Evolutionary conservation across 2,888 invertebrate genomes (phyloP).

Genomic region (Corythucha ciliata): DNA sequence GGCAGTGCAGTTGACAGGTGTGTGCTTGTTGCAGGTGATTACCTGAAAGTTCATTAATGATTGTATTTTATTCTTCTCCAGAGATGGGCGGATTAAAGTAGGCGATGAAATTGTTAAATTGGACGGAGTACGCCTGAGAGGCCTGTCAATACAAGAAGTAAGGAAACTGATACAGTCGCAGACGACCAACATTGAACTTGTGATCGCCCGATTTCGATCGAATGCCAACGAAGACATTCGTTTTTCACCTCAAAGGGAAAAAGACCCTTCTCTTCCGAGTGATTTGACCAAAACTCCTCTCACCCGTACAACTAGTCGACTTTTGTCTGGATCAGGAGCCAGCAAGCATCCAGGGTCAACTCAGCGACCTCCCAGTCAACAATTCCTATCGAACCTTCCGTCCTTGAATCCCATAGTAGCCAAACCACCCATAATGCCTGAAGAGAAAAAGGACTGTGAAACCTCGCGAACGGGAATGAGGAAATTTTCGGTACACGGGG

Average conservation of each 20-base stretch:
- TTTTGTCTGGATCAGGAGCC: conserved; percentile 13
- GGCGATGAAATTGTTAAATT: conserved; percentile 86
- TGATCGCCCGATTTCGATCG: conserved; percentile 37
- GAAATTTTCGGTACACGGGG: conserved; percentile 42
- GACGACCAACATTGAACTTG: conserved; percentile 44
- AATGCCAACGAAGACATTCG: conserved; percentile 5
- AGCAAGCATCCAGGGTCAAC: no score
- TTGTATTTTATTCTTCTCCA: conserved; percentile 40
- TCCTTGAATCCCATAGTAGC: no score
- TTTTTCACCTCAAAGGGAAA: conserved; percentile 3
- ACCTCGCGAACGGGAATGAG: conserved; percentile 42
- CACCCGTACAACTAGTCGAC: conserved; percentile 20
- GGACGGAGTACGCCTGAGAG: conserved; percentile 70
- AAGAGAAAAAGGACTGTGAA: conserved; percentile 27
- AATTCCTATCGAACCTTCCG: no score
- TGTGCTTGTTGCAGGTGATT: no score
- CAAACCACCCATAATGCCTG: conserved; percentile 29
- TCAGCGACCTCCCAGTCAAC: no score
- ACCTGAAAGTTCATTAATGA: no score
- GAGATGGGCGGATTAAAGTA: conserved; percentile 69
- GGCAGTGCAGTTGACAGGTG: conserved; percentile 47
- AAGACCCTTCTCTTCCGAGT: neutral
- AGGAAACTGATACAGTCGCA: conserved; percentile 41
- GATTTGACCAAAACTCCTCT: conserved; percentile 17
- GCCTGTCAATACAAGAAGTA: conserved; percentile 57